Conservation (phyloP, 2,113 vertebrate species). For the Copsychus sechellarum region DNA sequence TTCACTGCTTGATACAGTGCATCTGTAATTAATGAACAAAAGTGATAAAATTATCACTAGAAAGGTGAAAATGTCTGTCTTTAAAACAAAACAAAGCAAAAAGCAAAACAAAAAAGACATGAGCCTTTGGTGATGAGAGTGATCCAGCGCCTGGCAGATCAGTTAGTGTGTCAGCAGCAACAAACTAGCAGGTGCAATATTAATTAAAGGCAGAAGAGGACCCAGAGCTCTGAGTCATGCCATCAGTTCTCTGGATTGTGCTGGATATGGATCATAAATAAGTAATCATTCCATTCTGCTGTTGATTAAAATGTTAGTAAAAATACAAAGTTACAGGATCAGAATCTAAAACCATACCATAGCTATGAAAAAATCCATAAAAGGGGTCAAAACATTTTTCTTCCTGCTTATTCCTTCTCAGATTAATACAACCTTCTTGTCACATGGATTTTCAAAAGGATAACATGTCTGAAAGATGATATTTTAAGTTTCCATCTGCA, state of each 20-base stretch:
- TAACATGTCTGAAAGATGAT: background rate
- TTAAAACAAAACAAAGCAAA: background rate
- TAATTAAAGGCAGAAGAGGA: background rate
- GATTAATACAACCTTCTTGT: background rate
- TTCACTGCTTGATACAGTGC: fast-evolving
- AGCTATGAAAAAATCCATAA: slow-evolving; percentile 28
- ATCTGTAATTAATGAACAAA: background rate
- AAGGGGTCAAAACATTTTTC: background rate
- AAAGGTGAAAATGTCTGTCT: background rate
- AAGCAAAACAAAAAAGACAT: background rate
- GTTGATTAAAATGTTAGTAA: slow-evolving; percentile 32
- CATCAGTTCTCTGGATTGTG: background rate
- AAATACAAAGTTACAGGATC: background rate
- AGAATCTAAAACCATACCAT: background rate
- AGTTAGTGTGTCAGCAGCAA: background rate
- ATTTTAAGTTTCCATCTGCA: background rate
- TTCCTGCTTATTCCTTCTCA: background rate
- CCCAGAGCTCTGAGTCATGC: background rate
- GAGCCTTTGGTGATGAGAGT: background rate
- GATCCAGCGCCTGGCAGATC: background rate
- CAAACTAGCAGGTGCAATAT: background rate
- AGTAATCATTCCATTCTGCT: background rate
- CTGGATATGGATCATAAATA: slow-evolving; percentile 28
- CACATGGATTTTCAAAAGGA: background rate
- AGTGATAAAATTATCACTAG: background rate